Percentiles rank a stretch among this genome's conserved stretches.
These are phyloP conservation scores for Drosophila tripunctata DNA, from an alignment of 2,888 invertebrate species.

Conservation along the genomic window DNA sequence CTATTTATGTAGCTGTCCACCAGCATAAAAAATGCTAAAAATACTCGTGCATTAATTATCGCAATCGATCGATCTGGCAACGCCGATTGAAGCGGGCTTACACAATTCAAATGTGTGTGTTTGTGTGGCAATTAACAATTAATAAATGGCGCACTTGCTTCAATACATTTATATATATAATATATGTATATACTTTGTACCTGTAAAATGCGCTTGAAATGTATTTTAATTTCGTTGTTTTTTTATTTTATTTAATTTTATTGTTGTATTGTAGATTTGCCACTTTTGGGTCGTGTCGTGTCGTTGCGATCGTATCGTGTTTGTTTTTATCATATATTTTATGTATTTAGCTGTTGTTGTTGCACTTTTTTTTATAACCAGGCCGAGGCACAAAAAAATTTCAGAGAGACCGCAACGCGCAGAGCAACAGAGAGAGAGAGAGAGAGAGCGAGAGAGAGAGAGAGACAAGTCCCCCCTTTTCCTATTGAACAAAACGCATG, in stretches of 20 bases:
- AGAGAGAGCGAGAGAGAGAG: slow-evolving; percentile 10
- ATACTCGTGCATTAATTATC: slow-evolving; percentile 21
- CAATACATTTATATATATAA: background rate
- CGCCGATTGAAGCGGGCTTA: slow-evolving; percentile 30
- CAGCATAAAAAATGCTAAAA: slow-evolving; percentile 13
- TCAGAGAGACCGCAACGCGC: slow-evolving; percentile 9
- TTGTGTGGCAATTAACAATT: slow-evolving; percentile 17
- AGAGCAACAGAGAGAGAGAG: slow-evolving; percentile 10
- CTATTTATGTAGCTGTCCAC: too few species aligned
- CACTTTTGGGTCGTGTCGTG: slow-evolving; percentile 58
- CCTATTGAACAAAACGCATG: slow-evolving; percentile 47
- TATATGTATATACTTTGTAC: slow-evolving; percentile 3
- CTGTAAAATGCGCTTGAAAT: slow-evolving; percentile 23
- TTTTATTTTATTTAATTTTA: background rate
- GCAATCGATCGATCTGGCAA: slow-evolving; percentile 37
- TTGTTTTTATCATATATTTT: slow-evolving; percentile 68
- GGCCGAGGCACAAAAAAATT: slow-evolving; percentile 29
- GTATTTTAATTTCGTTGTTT: slow-evolving; percentile 39
- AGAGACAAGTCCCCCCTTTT: slow-evolving; percentile 6
- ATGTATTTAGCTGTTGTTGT: slow-evolving; percentile 61
- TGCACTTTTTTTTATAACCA: slow-evolving; percentile 72
- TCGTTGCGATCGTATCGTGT: slow-evolving; percentile 59
- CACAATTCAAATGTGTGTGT: slow-evolving; percentile 26
- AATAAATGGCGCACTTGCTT: slow-evolving; percentile 52
- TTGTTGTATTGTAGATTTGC: slow-evolving; percentile 35